A percentile compares a stretch with the other conserved stretches of the same genome.
These are phyloP conservation scores for Muntiacus muntjak DNA, from an alignment of 2,113 vertebrate genomes.

Conservation along the genomic window DNA sequence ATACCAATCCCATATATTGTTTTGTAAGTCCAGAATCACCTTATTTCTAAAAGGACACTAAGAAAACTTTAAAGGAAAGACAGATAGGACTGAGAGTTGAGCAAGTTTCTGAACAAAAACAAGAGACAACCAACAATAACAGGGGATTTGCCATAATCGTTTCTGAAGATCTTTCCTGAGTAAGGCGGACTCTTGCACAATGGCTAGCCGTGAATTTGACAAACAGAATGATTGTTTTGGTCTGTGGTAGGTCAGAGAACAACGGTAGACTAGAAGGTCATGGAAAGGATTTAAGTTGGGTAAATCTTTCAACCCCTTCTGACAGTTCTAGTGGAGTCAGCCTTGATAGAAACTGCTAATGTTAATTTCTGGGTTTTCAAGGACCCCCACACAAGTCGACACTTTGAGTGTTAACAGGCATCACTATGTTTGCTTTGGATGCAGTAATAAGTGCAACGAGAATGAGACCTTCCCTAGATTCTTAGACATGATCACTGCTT, in stretches of 20 bases:
- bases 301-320: constrained; percentile 20
- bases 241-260: constrained; percentile 48
- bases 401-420: constrained; percentile 53
- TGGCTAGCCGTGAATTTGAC: constrained; percentile 5
- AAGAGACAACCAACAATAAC: not conserved
- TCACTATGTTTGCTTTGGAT: constrained; percentile 75
- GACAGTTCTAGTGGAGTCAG: not conserved
- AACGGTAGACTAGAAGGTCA: constrained; percentile 3
- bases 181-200: not conserved
- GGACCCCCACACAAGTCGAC: constrained; percentile 53
- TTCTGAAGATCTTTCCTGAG: not conserved
- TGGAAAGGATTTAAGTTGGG: constrained; percentile 29
- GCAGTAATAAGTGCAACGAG: constrained; percentile 63
- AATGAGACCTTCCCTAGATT: constrained; percentile 44
- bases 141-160: constrained; percentile 41
- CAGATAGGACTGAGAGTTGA: not conserved
- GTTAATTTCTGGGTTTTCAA: constrained; percentile 35
- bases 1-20: not conserved
- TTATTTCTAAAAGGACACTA: not conserved
- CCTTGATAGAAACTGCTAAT: constrained; percentile 16
- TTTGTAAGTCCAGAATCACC: not conserved
- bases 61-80: not conserved
- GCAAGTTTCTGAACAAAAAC: constrained; percentile 1
- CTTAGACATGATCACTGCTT: constrained; percentile 67
- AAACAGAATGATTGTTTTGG: constrained; percentile 58